Conservation (phyloP, 2,113 vertebrate genomes). For the Halichoerus grypus region DNA sequence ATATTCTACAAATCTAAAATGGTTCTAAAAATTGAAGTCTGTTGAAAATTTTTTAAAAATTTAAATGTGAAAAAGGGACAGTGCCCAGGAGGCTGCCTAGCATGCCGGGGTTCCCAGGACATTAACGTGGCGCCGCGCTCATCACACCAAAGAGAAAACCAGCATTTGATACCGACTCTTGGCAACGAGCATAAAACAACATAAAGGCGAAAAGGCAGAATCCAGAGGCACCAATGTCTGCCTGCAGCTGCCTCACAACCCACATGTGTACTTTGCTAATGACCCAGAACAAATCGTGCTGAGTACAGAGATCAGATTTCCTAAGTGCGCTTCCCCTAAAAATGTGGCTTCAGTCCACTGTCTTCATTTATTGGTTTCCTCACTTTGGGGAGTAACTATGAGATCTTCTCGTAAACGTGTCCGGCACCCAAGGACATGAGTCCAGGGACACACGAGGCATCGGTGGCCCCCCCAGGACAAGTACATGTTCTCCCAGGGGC, state of each 20-base stretch:
- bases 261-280: neutral
- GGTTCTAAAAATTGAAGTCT: neutral
- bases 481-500: rapidly evolving
- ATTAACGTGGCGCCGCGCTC: rapidly evolving
- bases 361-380: neutral
- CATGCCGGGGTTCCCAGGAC: rapidly evolving
- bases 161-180: neutral
- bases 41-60: neutral
- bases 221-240: rapidly evolving
- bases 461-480: rapidly evolving
- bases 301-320: slow-evolving; percentile 40
- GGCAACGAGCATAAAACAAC: neutral
- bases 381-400: neutral
- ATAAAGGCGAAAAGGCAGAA: neutral
- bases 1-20: neutral
- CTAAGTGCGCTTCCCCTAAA: neutral
- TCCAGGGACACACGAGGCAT: neutral
- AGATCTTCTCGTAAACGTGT: neutral
- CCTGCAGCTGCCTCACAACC: rapidly evolving
- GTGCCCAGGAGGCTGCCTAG: no score
- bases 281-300: neutral
- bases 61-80: neutral
- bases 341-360: neutral
- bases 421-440: neutral
- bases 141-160: rapidly evolving